Evolutionary conservation across 2,797 vertebrate genomes (phyloP), one percentile per base, ranked within the genome.

Genomic region (Sparus aurata): DNA sequence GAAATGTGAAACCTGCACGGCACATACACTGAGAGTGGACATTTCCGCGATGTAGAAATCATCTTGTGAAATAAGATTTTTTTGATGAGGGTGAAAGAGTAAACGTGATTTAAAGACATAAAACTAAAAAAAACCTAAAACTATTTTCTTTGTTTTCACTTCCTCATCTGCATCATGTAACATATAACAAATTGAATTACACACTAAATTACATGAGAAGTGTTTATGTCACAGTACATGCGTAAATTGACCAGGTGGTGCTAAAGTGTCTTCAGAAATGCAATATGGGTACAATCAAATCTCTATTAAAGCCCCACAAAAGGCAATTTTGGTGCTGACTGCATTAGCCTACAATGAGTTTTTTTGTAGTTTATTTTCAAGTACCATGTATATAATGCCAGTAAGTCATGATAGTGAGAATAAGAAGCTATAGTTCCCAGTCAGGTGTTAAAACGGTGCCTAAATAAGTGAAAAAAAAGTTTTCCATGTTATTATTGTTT

Each of bases 1-100:
- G 22, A 54, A 54, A 25, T 38, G 9, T 11, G 10, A 38, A 10
- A 38, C 49, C 10, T 25, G 5, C 13, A 54, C 3, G 7, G 52
- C 23, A 54, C 52, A 25, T 25, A 53, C 22, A 15, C 4, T 23
- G 12, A 50, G 20, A 23, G 4, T 6, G 12, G n/a, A 22, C n/a
- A 0, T 53, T 53, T 22, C 50, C 4, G 10, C 4, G 1, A 0
- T 15, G 5, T 17, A 13, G 0, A 22, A 20, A 9, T 50, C 10
- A 8, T 50, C 49, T 12, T 5, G 52, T 53, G 34, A 38, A 38
- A 38, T 38, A 38, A 38, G 8, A 38, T 34, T 34, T 34, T 9
- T 34, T 34, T 34, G 34, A 34, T 9, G 34, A 15, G n/a, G 12
- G 7, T 27, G 7, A 27, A 55, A 27, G 23, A 17, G 15, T 55